A percentile compares a stretch with the other conserved stretches of the same genome.
Evolutionary conservation across 2,888 invertebrate genomes (phyloP).

Genomic region (Therioaphis trifolii): DNA sequence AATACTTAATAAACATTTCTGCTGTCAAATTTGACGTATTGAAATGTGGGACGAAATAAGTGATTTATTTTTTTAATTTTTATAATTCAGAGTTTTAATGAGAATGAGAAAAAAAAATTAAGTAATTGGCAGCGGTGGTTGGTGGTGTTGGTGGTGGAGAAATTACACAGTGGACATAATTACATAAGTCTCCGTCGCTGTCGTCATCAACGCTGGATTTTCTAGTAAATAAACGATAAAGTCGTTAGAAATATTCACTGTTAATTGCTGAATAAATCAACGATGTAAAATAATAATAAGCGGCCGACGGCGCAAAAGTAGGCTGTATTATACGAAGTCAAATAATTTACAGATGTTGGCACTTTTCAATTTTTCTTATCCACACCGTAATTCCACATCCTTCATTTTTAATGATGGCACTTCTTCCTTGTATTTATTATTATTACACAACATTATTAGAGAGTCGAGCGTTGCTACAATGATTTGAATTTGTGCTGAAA

Average conservation of each 20-base stretch:
- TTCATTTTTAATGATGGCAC: not conserved
- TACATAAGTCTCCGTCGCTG: not conserved
- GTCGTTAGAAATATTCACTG: not conserved
- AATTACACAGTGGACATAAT: not conserved
- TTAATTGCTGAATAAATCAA: not conserved
- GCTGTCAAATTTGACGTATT: not conserved
- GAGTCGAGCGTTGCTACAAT: not conserved
- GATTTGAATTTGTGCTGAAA: not conserved
- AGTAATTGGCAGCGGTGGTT: not conserved
- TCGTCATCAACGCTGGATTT: not conserved
- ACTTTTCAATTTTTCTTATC: not conserved
- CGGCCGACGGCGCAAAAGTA: not conserved
- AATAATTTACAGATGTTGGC: not conserved
- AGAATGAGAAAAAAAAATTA: not conserved
- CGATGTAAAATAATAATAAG: not conserved
- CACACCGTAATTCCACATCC: not conserved
- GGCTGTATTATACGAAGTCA: not conserved
- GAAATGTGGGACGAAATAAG: not conserved
- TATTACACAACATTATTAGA: not conserved
- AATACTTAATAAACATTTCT: not conserved
- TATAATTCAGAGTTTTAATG: not conserved
- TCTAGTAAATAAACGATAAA: constrained; percentile 16
- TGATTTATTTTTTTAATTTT: not conserved
- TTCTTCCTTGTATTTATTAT: not conserved
- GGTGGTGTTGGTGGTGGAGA: not conserved